Evolutionary conservation across 2,797 vertebrate genomes (phyloP), one percentile per base, ranked within the genome.

Genomic region (Glossophaga mutica): DNA sequence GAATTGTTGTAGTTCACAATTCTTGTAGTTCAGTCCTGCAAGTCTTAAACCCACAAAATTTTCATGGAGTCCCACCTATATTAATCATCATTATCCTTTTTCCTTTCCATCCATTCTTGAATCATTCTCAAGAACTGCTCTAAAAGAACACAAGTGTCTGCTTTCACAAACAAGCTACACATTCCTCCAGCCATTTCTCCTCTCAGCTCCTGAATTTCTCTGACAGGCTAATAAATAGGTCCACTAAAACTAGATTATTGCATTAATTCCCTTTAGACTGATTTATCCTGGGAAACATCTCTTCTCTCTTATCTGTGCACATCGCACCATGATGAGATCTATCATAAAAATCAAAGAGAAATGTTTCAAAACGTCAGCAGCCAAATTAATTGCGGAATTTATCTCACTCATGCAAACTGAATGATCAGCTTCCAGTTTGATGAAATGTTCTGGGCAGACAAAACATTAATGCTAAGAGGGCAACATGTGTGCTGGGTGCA

Each of bases 261-360:
- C 37, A 37, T 52, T 92, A 32, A 52, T 90, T 95, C 94, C 62
- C 55, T 96, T 88, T 82, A 89, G 79, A 44, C 21, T 46, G 46
- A 67, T 81, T 76, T 84, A 62, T 78, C 22, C 24, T 48, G 37
- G 37, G 39, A 84, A 90, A 39, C 16, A 48, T 39, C 44, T 62
- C 83, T 21, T 95, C 19, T 62, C 44, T 91, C 88, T 71, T 79
- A 21, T 87, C 68, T 59, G 39, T 79, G 34, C 9, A n/a, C n/a
- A 22, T 65, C 2, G 2, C 44, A 46, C 65, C 37, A 46, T 34
- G n/a, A n/a, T 70, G 57, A 42, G 55, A 73, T 34, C 52, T 76
- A n/a, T 59, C 91, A 26, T 19, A 81, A 50, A 92, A 96, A 77
- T 79, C n/a, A 68, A 73, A 92, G 57, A 78, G 48, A 83, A 97